Percentiles rank a stretch among this genome's conserved stretches.
Evolutionary conservation across 2,797 vertebrate genomes (phyloP).

Genomic region (Clarias fuscus): DNA sequence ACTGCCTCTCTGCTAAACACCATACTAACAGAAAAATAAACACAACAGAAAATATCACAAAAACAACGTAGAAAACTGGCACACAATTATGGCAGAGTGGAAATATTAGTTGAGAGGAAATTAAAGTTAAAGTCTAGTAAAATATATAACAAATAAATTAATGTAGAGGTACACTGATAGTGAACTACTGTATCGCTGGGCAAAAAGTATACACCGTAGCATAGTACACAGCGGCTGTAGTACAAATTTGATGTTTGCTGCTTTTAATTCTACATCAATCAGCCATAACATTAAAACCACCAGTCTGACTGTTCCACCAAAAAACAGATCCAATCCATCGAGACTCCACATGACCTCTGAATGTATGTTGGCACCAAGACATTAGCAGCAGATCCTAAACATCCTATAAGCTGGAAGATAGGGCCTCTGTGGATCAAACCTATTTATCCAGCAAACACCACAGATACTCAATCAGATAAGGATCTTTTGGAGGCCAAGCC

Average conservation of each 20-base stretch:
- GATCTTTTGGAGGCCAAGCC: too few species aligned
- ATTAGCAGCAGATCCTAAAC: too few species aligned
- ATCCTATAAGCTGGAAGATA: too few species aligned
- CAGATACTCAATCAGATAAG: neutral
- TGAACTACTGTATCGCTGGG: neutral
- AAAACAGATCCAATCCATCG: too few species aligned
- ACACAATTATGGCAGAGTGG: neutral
- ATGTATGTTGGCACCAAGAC: too few species aligned
- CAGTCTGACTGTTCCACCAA: too few species aligned
- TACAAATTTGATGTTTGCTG: neutral
- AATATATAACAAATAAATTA: neutral
- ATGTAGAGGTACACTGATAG: neutral
- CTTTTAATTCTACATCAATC: too few species aligned
- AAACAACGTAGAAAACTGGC: neutral
- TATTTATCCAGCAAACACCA: too few species aligned
- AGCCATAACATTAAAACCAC: too few species aligned
- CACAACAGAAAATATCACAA: neutral
- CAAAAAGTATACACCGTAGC: neutral
- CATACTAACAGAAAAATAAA: constrained; percentile 74
- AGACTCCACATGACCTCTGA: too few species aligned
- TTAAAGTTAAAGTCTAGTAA: neutral
- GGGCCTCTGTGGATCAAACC: too few species aligned
- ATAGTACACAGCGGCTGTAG: neutral
- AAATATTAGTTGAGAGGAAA: neutral
- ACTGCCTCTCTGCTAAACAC: constrained; percentile 85